Evolutionary conservation across 2,113 vertebrate species (phyloP), one percentile per base, ranked within the genome.

Genomic region (Otus sunia): DNA sequence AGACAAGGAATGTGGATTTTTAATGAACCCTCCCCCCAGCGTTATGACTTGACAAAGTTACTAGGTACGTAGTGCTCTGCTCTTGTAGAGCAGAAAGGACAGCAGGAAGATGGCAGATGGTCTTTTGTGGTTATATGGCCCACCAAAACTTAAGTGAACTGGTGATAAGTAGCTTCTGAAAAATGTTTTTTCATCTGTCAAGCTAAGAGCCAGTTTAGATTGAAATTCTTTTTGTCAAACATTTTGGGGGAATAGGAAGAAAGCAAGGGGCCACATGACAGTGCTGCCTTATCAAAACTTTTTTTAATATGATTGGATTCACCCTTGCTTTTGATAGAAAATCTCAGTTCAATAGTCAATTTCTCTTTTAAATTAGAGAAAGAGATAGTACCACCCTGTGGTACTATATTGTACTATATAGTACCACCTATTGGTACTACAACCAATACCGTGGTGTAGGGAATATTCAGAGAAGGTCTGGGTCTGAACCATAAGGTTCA

Each of bases 131-230:
- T 63, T 79, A 62, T 27, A 63, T 15, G 10, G 34, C 63, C 90
- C 50, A 76, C 32, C 36, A 58, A 95, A 90, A 90, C 32, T 30
- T 47, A 30, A 34, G 41, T 22, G 50, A 86, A 69, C 20, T 67
- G 29, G 12, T 78, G 60, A 63, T 43, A 50, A 84, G 20, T 5
- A 9, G 37, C n/a, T 73, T 75, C 60, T 94, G 60, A 89, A 95
- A 95, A 95, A 15, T 11, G 73, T 18, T 78, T 90, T 67, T 93
- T 92, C 52, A 82, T 68, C 64, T 94, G 60, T 41, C 13, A 85
- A 37, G 20, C 39, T 26, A 82, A 88, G 29, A 92, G 73, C 37
- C 56, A 68, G 49, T 79, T 90, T 81, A 85, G n/a, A 78, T 78
- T 93, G 77, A 74, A 37, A 53, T 67, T 77, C 15, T 59, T 94